Evolutionary conservation across 2,888 invertebrate genomes (phyloP).

Genomic region (Caenorhabditis sp.): DNA sequence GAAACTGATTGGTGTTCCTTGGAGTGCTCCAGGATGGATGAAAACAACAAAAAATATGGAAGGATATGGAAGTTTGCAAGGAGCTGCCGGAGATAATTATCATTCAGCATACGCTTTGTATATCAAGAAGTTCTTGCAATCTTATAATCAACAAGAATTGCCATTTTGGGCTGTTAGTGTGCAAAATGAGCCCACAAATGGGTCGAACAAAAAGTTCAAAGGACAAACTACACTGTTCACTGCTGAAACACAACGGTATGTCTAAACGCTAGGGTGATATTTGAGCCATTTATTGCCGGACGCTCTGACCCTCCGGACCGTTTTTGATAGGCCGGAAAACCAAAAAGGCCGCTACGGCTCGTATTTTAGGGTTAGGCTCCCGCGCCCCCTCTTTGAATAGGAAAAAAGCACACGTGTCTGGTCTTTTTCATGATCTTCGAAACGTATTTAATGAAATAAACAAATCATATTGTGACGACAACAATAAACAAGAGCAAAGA

Average conservation of each 20-base stretch:
- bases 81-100: slow-evolving; percentile 19
- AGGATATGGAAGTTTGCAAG: slow-evolving; percentile 17
- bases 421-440: no score
- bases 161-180: slow-evolving; percentile 83
- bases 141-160: slow-evolving; percentile 78
- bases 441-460: no score
- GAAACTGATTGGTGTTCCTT: slow-evolving; percentile 32
- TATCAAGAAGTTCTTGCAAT: slow-evolving; percentile 78
- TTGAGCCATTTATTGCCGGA: no score
- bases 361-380: no score
- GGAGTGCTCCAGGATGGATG: slow-evolving; percentile 37
- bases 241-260: slow-evolving; percentile 35
- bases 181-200: slow-evolving; percentile 83
- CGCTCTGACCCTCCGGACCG: no score
- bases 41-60: slow-evolving; percentile 25
- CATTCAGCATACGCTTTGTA: slow-evolving; percentile 25
- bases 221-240: slow-evolving; percentile 81
- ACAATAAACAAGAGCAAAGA: no score
- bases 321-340: no score
- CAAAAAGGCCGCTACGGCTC: no score
- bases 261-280: no score
- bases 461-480: no score
- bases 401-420: no score
- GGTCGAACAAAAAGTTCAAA: slow-evolving; percentile 69
- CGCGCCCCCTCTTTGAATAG: no score